Evolutionary conservation across 2,888 invertebrate genomes (phyloP).

Genomic region (Lepidocyrtoides sp.): DNA sequence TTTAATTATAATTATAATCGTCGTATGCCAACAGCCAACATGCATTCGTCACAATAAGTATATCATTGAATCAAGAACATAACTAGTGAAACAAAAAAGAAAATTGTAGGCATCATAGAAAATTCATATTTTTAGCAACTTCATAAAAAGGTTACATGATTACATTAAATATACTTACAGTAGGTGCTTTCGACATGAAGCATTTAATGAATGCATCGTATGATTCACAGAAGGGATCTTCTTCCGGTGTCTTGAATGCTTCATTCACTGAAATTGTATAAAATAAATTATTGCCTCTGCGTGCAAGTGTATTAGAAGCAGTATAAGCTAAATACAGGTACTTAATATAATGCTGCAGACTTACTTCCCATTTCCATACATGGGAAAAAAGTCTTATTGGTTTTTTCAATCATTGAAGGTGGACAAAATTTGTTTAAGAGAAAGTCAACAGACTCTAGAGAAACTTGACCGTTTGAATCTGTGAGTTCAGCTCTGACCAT

Average conservation of each 20-base stretch:
- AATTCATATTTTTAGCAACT: too few relatives aligned
- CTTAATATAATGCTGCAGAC: not conserved
- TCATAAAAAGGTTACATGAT: too few relatives aligned
- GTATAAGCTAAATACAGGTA: not conserved
- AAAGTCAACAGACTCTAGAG: conserved; percentile 34
- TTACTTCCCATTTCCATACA: conserved; percentile 70
- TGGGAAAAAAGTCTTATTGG: conserved; percentile 58
- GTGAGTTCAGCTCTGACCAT: conserved; percentile 59
- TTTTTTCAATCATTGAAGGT: conserved; percentile 32
- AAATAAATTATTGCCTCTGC: too few relatives aligned
- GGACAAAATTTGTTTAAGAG: conserved; percentile 49
- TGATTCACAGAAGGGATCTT: conserved; percentile 38
- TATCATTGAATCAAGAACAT: too few relatives aligned
- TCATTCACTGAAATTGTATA: conserved; percentile 33
- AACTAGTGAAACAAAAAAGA: too few relatives aligned
- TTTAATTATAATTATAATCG: not conserved
- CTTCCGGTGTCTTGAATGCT: conserved; percentile 37
- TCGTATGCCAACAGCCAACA: conserved; percentile 20
- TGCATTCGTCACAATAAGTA: not conserved
- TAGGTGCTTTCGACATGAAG: conserved; percentile 42
- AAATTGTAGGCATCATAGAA: too few relatives aligned
- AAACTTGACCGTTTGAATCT: conserved; percentile 48
- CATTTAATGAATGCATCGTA: conserved; percentile 74
- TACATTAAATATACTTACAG: too few relatives aligned
- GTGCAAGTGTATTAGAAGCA: too few relatives aligned